Percentiles rank a stretch among this genome's conserved stretches.
Conservation (phyloP, 2,888 invertebrate species). For the Acronicta psi region DNA sequence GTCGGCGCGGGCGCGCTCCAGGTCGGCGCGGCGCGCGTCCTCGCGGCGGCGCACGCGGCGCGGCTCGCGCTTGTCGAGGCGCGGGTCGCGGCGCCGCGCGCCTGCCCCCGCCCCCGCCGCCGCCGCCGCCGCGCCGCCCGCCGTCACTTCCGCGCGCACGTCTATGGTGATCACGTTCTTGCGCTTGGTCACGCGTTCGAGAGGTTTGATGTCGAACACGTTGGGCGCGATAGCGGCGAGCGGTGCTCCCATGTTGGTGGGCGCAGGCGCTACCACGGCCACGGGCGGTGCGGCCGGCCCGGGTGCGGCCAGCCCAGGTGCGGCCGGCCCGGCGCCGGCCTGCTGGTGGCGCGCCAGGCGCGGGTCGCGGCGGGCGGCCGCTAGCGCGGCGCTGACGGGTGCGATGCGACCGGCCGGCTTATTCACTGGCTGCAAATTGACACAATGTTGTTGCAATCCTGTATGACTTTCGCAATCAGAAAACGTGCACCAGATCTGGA, state of each 20-base stretch:
- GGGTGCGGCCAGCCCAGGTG: conserved; percentile 24
- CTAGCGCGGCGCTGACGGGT: conserved; percentile 75
- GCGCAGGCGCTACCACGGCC: conserved; percentile 56
- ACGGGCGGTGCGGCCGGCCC: conserved; percentile 31
- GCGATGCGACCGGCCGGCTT: conserved; percentile 76
- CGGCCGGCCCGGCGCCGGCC: conserved; percentile 34
- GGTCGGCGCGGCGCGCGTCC: conserved; percentile 45
- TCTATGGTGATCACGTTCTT: conserved; percentile 86
- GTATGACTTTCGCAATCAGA: neutral
- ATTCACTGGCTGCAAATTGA: conserved; percentile 77
- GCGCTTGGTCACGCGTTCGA: conserved; percentile 79
- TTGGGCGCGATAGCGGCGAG: conserved; percentile 73
- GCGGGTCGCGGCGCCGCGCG: conserved; percentile 62
- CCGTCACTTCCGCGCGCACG: conserved; percentile 66
- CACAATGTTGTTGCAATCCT: conserved; percentile 20
- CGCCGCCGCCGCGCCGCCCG: conserved; percentile 57
- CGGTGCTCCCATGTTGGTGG: conserved; percentile 45
- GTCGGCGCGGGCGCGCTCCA: conserved; percentile 25
- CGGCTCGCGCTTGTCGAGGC: conserved; percentile 55
- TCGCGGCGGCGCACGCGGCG: conserved; percentile 45
- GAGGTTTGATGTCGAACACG: conserved; percentile 85
- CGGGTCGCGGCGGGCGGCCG: conserved; percentile 71
- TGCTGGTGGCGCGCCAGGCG: conserved; percentile 29
- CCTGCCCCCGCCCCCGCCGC: conserved; percentile 52
- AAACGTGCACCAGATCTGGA: neutral